A percentile compares a stretch with the other conserved stretches of the same genome.
Evolutionary conservation across 2,888 invertebrate genomes (phyloP).

Genomic region (Himalopsyche kuldschensis): DNA sequence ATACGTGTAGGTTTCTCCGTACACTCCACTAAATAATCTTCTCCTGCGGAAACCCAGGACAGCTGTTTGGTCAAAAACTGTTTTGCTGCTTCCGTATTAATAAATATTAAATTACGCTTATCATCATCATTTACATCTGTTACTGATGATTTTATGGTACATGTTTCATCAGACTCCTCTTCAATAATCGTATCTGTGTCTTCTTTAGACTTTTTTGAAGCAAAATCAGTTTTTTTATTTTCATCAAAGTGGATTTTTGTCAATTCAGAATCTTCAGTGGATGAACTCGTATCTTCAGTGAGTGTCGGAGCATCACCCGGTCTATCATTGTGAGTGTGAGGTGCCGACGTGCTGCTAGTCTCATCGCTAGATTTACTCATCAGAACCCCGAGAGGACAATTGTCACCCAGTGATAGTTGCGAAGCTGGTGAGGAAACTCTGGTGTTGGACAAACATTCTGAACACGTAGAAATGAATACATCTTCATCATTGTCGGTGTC

Average conservation of each 20-base stretch:
- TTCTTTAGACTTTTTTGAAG: constrained; percentile 46
- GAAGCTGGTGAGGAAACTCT: constrained; percentile 62
- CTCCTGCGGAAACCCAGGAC: constrained; percentile 71
- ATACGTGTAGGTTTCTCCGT: constrained; percentile 69
- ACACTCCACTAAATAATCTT: constrained; percentile 68
- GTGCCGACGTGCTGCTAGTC: constrained; percentile 62
- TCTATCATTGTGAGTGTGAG: constrained; percentile 59
- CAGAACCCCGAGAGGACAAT: constrained; percentile 65
- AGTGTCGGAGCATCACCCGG: constrained; percentile 59
- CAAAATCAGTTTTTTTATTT: constrained; percentile 43
- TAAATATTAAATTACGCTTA: constrained; percentile 68
- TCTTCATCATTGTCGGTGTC: constrained; percentile 66
- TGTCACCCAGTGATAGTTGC: constrained; percentile 64
- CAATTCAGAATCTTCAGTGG: constrained; percentile 59
- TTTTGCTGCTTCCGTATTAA: constrained; percentile 77
- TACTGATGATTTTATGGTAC: background rate
- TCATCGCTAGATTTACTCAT: constrained; percentile 64
- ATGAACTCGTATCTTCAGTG: constrained; percentile 62
- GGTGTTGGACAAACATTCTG: constrained; percentile 64
- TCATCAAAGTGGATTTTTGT: constrained; percentile 53
- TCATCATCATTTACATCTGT: constrained; percentile 42
- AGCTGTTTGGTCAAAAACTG: constrained; percentile 75
- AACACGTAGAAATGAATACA: constrained; percentile 67
- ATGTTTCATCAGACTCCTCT: constrained; percentile 18
- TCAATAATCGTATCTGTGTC: constrained; percentile 42